Percentiles rank a stretch among this genome's conserved stretches.
phyloP scores from a whole-genome alignment of 2,888 invertebrate species.

The Drosophila parthenogenetica region DNA sequence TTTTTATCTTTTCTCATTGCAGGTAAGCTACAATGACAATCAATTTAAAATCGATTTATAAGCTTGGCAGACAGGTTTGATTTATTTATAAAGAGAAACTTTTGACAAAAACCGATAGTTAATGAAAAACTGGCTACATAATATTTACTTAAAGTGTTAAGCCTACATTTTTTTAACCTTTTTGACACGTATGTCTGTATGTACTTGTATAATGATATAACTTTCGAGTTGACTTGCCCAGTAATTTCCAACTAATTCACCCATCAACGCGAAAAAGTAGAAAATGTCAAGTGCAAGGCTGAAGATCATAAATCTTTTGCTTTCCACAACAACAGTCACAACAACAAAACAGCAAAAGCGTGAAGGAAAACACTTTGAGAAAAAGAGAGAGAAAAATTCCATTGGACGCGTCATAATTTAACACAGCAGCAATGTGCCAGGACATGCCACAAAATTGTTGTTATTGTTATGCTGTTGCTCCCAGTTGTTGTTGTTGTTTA shows the following conservation, averaged over 20 bases:
- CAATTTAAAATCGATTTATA: neutral
- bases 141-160: too few species aligned
- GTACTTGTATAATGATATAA: constrained; percentile 38
- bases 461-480: constrained; percentile 11
- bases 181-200: neutral
- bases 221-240: constrained; percentile 44
- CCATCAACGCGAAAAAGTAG: constrained; percentile 48
- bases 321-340: constrained; percentile 21
- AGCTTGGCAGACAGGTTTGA: constrained; percentile 28
- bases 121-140: too few species aligned
- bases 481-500: constrained; percentile 7
- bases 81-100: neutral
- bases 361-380: constrained; percentile 1
- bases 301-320: constrained; percentile 71
- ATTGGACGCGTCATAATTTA: constrained; percentile 67
- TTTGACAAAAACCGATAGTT: too few species aligned
- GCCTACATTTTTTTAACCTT: too few species aligned
- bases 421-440: constrained; percentile 41
- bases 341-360: constrained; percentile 15
- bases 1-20: constrained; percentile 50
- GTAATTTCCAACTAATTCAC: constrained; percentile 63
- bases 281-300: constrained; percentile 73
- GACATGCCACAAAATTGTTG: constrained; percentile 49
- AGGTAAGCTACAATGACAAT: constrained; percentile 60
- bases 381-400: constrained; percentile 34